phyloP scores from a whole-genome alignment of 2,797 vertebrate species.

The Xenopus petersii region DNA sequence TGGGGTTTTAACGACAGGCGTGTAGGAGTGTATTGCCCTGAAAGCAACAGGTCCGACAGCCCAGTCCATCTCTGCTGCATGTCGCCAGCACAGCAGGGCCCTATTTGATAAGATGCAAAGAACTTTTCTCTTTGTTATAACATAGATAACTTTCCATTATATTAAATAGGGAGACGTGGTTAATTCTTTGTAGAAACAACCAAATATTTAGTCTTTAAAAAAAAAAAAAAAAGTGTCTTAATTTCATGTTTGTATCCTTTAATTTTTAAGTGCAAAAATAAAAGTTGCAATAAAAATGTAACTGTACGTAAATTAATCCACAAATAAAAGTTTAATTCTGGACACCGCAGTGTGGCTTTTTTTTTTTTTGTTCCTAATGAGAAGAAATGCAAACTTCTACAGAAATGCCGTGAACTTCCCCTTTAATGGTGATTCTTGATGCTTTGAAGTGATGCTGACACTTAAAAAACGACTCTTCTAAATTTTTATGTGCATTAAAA shows the following conservation, averaged over 20 bases:
- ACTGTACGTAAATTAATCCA: constrained; percentile 78
- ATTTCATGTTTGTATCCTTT: constrained; percentile 81
- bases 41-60: neutral
- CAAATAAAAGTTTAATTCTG: constrained; percentile 78
- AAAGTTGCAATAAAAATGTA: constrained; percentile 81
- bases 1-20: neutral
- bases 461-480: no score
- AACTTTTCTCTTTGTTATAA: constrained; percentile 17
- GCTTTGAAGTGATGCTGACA: no score
- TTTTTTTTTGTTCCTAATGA: no score
- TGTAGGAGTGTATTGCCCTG: neutral
- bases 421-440: no score
- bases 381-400: no score
- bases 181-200: constrained; percentile 83
- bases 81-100: constrained; percentile 65
- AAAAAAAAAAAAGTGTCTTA: constrained; percentile 64
- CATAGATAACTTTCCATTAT: constrained; percentile 22
- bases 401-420: no score
- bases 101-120: constrained; percentile 30
- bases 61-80: neutral
- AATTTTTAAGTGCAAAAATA: constrained; percentile 83
- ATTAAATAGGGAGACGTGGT: constrained; percentile 68
- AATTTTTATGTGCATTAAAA: no score
- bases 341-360: constrained; percentile 20
- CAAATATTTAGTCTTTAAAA: constrained; percentile 86